Evolutionary conservation across 2,797 vertebrate species (phyloP).

Genomic region (Diglossa cyanea): DNA sequence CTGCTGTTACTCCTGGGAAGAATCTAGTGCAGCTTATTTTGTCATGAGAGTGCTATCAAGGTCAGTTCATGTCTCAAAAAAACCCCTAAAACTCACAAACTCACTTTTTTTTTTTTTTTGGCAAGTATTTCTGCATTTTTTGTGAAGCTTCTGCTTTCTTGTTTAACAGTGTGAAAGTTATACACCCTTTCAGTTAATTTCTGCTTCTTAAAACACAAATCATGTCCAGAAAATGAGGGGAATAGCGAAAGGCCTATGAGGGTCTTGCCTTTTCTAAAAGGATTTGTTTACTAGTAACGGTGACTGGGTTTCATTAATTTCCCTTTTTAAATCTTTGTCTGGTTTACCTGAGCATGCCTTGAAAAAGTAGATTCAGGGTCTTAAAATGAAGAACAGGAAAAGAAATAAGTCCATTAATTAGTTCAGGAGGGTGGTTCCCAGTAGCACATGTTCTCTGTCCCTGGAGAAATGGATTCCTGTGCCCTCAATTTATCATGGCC

Average conservation of each 20-base stretch:
- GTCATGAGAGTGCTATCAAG: neutral
- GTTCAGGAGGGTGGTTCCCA: neutral
- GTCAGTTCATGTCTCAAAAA: neutral
- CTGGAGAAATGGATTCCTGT: neutral
- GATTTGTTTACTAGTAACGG: neutral
- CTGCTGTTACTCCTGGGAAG: neutral
- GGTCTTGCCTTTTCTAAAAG: neutral
- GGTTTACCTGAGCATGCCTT: neutral
- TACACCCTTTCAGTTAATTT: neutral
- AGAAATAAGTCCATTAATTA: neutral
- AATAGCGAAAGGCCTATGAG: neutral
- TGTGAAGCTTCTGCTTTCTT: neutral
- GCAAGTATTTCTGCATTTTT: neutral
- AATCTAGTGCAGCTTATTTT: neutral
- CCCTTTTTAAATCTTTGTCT: neutral
- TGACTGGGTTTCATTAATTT: neutral
- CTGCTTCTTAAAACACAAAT: neutral
- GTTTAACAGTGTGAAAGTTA: neutral
- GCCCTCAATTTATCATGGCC: neutral
- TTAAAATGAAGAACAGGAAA: neutral
- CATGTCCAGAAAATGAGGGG: neutral
- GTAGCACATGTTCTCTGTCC: neutral
- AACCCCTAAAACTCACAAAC: fast-evolving
- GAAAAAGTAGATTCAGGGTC: neutral
- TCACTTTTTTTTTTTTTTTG: neutral